Base-by-base conservation (phyloP, 2,797 vertebrate species). In the Acanthopagrus latus region DNA sequence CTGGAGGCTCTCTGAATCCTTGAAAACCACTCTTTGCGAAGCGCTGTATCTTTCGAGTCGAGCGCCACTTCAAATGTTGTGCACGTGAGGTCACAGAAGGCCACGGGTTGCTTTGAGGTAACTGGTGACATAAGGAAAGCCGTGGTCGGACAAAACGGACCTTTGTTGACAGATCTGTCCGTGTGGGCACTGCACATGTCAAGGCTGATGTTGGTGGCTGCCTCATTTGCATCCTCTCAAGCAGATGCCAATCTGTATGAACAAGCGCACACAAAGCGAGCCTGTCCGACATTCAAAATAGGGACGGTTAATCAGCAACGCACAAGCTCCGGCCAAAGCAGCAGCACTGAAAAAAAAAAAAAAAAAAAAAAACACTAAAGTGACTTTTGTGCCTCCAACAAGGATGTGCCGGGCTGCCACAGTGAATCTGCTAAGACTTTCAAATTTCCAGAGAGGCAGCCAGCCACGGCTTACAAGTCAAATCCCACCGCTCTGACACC, bases 221-320 rank as follows among this genome's bases (percentile, higher is more conserved):
- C 64, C 16, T 71, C 63, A 76, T 91, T 89, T 89, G 86, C 89
- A 88, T 91, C 33, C 62, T 38, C 81, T 46, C 23, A 68, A 76
- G 72, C 81, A 72, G 67, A 66, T 27, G 25, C 55, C 20, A 50
- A 74, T 70, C 50, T 72, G 54, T 47, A 66, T 10, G 38, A 69
- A 18, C 57, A 47, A 69, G 52, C n/a, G 58, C 79, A 73, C 71
- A 88, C 72, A 90, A 74, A 76, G 86, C 72, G n/a, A 1, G 21
- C 76, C 64, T 88, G 76, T 88, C 52, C 57, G 9, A 58, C 71
- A 90, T 90, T 89, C 80, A 89, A 92, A 92, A 78, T 1, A 82
- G 76, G 47, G 23, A 21, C n/a, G 14, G 79, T 73, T 85, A 63
- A 85, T 78, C 82, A 81, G 72, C 67, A 72, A 55, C 38, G 48